These are phyloP conservation scores for Microcebus griseorufus DNA, from an alignment of 2,113 vertebrate species.

Conservation along the genomic window DNA sequence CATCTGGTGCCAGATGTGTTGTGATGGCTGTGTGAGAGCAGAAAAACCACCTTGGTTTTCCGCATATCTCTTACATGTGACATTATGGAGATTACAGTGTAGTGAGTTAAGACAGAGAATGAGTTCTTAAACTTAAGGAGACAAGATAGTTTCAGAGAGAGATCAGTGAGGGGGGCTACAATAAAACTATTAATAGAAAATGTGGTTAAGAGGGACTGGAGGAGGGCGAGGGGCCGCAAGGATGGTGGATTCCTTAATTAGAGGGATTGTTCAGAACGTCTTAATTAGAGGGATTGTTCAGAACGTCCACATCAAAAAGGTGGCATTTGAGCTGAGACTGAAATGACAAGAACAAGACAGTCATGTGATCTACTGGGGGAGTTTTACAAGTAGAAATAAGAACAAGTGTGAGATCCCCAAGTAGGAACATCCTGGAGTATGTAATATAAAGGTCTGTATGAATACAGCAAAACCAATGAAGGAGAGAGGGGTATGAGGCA, in stretches of 20 bases:
- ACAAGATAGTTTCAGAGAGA: not conserved
- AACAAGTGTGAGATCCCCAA: not conserved
- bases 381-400: not conserved
- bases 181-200: not conserved
- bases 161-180: not conserved
- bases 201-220: too few species aligned
- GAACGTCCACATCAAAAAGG: not conserved
- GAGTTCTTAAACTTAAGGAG: not conserved
- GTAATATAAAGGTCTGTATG: not conserved
- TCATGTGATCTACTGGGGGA: not conserved
- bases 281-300: not conserved
- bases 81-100: not conserved
- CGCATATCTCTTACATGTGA: not conserved
- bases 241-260: not conserved
- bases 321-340: not conserved
- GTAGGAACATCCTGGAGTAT: not conserved
- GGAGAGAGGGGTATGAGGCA: not conserved
- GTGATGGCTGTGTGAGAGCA: not conserved
- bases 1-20: not conserved
- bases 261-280: not conserved
- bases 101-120: not conserved
- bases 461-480: not conserved
- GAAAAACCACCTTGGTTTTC: not conserved
- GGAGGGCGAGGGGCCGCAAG: rapidly evolving
- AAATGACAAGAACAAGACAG: not conserved